phyloP scores from a whole-genome alignment of 2,888 invertebrate genomes.

The Willowsia nigromaculata region DNA sequence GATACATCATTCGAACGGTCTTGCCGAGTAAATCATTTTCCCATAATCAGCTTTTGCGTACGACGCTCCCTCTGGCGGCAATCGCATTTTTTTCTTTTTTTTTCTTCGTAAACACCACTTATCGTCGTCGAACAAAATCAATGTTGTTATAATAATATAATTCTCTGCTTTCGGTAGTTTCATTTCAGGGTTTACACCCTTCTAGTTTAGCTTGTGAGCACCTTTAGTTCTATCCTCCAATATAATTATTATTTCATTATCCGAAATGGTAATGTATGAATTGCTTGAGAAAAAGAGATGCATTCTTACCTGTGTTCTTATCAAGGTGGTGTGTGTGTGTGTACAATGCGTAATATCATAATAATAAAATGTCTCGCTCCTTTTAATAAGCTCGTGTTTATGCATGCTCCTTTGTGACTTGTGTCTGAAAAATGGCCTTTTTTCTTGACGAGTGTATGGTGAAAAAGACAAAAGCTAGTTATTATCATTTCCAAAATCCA shows the following conservation, averaged over 20 bases:
- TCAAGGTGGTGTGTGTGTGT: background rate
- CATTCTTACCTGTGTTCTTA: background rate
- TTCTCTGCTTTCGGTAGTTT: too few species aligned
- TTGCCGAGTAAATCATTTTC: too few species aligned
- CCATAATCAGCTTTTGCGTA: too few species aligned
- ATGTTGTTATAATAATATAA: too few species aligned
- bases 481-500: conserved; percentile 53
- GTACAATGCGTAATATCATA: background rate
- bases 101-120: too few species aligned
- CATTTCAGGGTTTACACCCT: too few species aligned
- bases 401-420: background rate
- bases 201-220: too few species aligned
- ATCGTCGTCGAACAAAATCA: too few species aligned
- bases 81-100: too few species aligned
- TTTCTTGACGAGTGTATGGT: conserved; percentile 23
- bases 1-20: too few species aligned
- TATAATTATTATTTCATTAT: background rate
- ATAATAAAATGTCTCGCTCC: conserved; percentile 8
- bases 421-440: background rate
- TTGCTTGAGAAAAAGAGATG: conserved; percentile 9
- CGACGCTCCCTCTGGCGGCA: too few species aligned
- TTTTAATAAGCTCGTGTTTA: conserved; percentile 22
- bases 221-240: too few species aligned
- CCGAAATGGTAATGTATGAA: background rate
- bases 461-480: conserved; percentile 44